Percentiles rank a stretch among this genome's conserved stretches.
phyloP scores from a whole-genome alignment of 2,888 invertebrate species.

The Torymus aiolomorphi region DNA sequence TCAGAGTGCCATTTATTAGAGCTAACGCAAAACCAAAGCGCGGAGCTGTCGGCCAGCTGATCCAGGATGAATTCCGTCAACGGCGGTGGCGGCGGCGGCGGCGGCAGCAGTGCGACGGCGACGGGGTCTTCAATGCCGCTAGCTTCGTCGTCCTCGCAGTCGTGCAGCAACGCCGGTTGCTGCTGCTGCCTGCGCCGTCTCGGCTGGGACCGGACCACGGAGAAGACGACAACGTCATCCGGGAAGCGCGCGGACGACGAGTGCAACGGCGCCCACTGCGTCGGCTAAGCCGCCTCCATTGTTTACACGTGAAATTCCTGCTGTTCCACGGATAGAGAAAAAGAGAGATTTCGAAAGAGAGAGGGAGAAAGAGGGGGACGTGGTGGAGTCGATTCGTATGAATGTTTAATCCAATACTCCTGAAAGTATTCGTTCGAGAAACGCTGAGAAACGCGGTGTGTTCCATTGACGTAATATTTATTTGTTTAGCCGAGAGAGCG shows the following conservation, averaged over 20 bases:
- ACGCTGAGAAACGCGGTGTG: neutral
- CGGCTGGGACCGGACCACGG: conserved; percentile 30
- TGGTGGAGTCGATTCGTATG: conserved; percentile 1
- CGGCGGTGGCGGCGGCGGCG: conserved; percentile 35
- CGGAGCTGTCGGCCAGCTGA: conserved; percentile 72
- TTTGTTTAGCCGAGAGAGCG: too few species aligned
- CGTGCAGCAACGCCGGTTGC: conserved; percentile 1
- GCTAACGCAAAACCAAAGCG: conserved; percentile 76
- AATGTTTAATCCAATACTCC: conserved; percentile 9
- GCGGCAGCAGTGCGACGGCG: conserved; percentile 10
- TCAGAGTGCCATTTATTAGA: conserved; percentile 84
- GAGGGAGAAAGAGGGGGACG: neutral
- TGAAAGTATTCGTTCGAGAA: conserved; percentile 5
- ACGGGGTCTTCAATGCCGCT: neutral
- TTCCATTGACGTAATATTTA: too few species aligned
- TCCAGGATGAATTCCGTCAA: conserved; percentile 68
- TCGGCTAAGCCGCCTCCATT: neutral
- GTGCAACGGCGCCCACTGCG: conserved; percentile 20
- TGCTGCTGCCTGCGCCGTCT: conserved; percentile 35
- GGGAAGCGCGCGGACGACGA: conserved; percentile 30
- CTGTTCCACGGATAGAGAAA: conserved; percentile 17
- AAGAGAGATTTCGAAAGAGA: neutral
- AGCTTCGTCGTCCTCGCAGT: too few species aligned
- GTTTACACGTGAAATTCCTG: conserved; percentile 20
- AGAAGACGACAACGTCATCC: conserved; percentile 22